Evolutionary conservation across 2,113 vertebrate species (phyloP).

Genomic region (Lipophrys pholis): DNA sequence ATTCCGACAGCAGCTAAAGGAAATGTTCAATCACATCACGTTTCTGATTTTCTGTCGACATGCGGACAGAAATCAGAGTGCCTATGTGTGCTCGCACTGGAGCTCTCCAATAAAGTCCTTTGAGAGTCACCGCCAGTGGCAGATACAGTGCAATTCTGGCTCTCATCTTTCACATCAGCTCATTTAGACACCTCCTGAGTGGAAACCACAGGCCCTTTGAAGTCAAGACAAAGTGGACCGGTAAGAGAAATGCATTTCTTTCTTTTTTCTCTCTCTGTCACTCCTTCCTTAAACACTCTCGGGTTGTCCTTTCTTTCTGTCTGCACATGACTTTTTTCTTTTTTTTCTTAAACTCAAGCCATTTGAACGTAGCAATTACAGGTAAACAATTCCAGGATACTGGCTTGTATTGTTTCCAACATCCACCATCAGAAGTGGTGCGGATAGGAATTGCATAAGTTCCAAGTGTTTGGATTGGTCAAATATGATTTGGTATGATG

Average conservation of each 20-base stretch:
- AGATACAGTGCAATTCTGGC: constrained; percentile 35
- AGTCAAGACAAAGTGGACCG: constrained; percentile 62
- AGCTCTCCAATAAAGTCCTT: constrained; percentile 31
- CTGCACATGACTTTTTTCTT: neutral
- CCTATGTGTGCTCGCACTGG: constrained; percentile 2
- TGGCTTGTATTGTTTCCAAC: neutral
- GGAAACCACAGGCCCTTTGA: constrained; percentile 60
- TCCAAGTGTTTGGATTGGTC: no score
- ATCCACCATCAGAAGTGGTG: no score
- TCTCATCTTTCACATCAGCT: constrained; percentile 63
- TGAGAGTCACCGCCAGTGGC: constrained; percentile 49
- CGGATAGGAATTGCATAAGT: no score
- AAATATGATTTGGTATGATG: no score
- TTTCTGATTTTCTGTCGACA: constrained; percentile 2
- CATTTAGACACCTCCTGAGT: constrained; percentile 62
- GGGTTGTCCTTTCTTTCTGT: neutral
- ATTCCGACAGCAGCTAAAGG: constrained; percentile 14
- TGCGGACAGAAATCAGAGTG: constrained; percentile 35
- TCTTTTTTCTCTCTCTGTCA: constrained; percentile 32
- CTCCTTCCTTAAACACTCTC: constrained; percentile 13
- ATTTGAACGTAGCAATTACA: neutral
- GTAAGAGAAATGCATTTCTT: constrained; percentile 56
- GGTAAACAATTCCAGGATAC: neutral
- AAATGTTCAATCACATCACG: neutral
- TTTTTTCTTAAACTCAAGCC: neutral